These are phyloP conservation scores for Alloscopus bannaensis DNA, from an alignment of 2,888 invertebrate species.

Conservation along the genomic window DNA sequence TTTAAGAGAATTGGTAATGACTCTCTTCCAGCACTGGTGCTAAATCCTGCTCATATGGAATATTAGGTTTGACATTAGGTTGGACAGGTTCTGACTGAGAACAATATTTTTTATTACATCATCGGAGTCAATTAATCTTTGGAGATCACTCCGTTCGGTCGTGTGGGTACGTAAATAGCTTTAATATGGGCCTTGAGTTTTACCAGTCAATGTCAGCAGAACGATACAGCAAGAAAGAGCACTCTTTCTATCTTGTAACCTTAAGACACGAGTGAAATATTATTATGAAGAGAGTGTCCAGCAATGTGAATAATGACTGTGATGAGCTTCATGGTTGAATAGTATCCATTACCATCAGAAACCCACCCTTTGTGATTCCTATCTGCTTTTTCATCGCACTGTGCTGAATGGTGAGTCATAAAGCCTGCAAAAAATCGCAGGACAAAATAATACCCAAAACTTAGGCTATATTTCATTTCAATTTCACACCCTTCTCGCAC, in stretches of 20 bases:
- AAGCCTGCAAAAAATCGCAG: neutral
- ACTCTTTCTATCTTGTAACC: neutral
- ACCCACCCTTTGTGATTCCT: too few relatives aligned
- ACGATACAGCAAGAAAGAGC: conserved; percentile 3
- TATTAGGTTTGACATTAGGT: too few relatives aligned
- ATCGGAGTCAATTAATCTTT: conserved; percentile 23
- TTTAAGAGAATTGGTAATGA: too few relatives aligned
- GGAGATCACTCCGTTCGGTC: conserved; percentile 9
- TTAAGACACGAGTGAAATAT: too few relatives aligned
- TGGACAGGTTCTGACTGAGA: conserved; percentile 26
- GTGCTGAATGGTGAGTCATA: neutral
- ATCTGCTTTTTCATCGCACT: too few relatives aligned
- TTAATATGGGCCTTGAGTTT: conserved; percentile 20
- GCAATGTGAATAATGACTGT: too few relatives aligned
- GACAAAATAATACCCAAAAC: conserved; percentile 1
- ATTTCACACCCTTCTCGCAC: conserved; percentile 27
- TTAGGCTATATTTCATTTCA: conserved; percentile 23
- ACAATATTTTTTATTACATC: conserved; percentile 35
- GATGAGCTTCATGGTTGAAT: too few relatives aligned
- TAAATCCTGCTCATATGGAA: too few relatives aligned
- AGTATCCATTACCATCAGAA: too few relatives aligned
- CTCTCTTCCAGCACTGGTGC: too few relatives aligned
- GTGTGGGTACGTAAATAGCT: neutral
- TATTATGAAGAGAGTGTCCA: too few relatives aligned
- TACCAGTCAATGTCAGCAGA: too few relatives aligned